Evolutionary conservation across 2,888 invertebrate genomes (phyloP).

Genomic region (Andrena camellia): DNA sequence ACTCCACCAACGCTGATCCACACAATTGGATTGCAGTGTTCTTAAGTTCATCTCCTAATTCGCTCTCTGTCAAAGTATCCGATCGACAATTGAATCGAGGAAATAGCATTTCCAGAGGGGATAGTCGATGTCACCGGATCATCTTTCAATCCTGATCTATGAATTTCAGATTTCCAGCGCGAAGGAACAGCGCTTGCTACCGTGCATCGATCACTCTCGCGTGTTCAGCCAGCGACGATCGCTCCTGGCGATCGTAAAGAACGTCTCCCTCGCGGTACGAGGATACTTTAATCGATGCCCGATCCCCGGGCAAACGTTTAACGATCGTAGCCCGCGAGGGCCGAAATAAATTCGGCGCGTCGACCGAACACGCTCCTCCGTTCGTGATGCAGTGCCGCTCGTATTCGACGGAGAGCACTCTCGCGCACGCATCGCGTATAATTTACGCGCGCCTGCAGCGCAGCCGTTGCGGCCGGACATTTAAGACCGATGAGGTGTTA

Average conservation of each 20-base stretch:
- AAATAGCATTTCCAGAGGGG: too few species aligned
- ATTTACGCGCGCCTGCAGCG: slow-evolving; percentile 39
- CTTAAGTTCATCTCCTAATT: too few species aligned
- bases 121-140: too few species aligned
- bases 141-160: too few species aligned
- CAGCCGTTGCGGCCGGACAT: slow-evolving; percentile 35
- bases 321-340: slow-evolving; percentile 36
- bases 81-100: too few species aligned
- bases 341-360: slow-evolving; percentile 42
- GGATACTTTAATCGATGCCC: slow-evolving; percentile 41
- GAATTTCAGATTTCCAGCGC: not conserved
- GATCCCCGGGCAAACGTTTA: slow-evolving; percentile 13
- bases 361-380: not conserved
- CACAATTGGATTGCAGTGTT: too few species aligned
- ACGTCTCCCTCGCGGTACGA: not conserved
- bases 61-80: too few species aligned
- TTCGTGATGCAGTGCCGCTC: not conserved
- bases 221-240: slow-evolving; percentile 12
- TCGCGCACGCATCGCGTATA: slow-evolving; percentile 38
- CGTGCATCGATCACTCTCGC: not conserved
- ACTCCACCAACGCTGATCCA: too few species aligned
- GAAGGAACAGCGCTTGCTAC: not conserved
- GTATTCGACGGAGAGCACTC: slow-evolving; percentile 14
- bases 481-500: slow-evolving; percentile 50
- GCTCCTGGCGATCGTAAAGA: slow-evolving; percentile 24